Conservation (phyloP, 1,140 invertebrate species). For the Mya arenaria region DNA sequence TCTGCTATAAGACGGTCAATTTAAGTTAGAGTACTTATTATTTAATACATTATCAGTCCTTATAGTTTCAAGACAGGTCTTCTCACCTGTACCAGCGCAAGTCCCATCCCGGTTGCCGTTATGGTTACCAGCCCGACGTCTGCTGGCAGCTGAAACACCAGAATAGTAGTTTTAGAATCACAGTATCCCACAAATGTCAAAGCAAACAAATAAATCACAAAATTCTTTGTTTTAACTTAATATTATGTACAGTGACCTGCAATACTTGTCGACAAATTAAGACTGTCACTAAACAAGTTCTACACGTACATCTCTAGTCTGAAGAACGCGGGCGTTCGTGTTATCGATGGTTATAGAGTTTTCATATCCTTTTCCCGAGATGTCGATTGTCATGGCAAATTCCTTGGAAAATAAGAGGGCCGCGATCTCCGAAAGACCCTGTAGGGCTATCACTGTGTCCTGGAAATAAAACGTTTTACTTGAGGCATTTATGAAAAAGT, state of each 20-base stretch:
- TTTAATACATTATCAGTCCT: neutral
- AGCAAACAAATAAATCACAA: neutral
- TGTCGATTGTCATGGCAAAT: slow-evolving; percentile 26
- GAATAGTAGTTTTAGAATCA: neutral
- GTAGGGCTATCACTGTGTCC: slow-evolving; percentile 82
- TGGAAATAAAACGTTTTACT: slow-evolving; percentile 53
- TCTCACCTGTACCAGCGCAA: slow-evolving; percentile 89
- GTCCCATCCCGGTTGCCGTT: slow-evolving; percentile 62
- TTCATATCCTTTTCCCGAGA: slow-evolving; percentile 9
- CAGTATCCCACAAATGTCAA: neutral
- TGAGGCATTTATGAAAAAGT: neutral
- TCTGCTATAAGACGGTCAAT: neutral
- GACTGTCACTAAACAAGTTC: neutral
- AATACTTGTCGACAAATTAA: neutral
- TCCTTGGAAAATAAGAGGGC: slow-evolving; percentile 57
- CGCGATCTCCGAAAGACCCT: slow-evolving; percentile 79
- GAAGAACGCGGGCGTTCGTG: slow-evolving; percentile 70
- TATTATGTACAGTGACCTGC: too few species aligned
- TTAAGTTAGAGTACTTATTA: neutral
- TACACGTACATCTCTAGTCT: slow-evolving; percentile 70
- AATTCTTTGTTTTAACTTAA: neutral
- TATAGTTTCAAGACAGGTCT: neutral
- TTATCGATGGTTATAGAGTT: slow-evolving; percentile 62
- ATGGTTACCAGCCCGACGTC: slow-evolving; percentile 22
- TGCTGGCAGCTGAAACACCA: slow-evolving; percentile 36